Base-by-base conservation (phyloP, 1,140 invertebrate species). In the Anagrus nilaparvatae region DNA sequence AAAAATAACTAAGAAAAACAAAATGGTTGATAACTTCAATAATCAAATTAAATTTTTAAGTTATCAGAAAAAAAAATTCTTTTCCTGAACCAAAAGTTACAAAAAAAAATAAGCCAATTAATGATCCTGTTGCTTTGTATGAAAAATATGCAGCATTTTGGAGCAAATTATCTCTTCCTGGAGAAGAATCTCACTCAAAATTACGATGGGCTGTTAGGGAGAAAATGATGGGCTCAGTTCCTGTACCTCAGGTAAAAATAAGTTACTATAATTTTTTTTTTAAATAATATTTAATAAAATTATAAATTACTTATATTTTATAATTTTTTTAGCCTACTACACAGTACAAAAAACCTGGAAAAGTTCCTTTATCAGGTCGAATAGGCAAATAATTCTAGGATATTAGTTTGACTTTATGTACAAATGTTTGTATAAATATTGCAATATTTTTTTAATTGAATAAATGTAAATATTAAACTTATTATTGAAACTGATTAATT, bases 121-220 rank as follows among this genome's bases (percentile, higher is more conserved):
- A 16, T 49, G 82, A 85, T 59, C 82, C 83, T 31, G 82, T 86
- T 3, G 65, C 74, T 9, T 59, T 84, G 8, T 87, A 84, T 56
- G 81, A 85, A 35, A 76, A 82, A 45, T 87, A 85, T 54, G 74
- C 80, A 53, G 66, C 73, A 28, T 65, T 78, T 48, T 87, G 83
- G 83, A 73, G 74, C n/a, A 74, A 78, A 52, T 74, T 81, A 31
- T 73, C 77, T 56, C 70, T 84, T 23, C 82, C 82, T 4, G 82
- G 81, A 17, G 78, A 82, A 61, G 74, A 76, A 46, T 63, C 69
- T 28, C 71, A 73, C 44, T 53, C 67, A 1, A 72, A 76, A 33
- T 47, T 82, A 10, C 71, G 82, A 41, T 82, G 78, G 77, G 61
- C 69, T 32, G 60, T 77, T 10, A 63, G 76, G 36, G 70, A 74